These are phyloP conservation scores for Crioceris asparagi DNA, from an alignment of 2,888 invertebrate genomes.

Conservation along the genomic window DNA sequence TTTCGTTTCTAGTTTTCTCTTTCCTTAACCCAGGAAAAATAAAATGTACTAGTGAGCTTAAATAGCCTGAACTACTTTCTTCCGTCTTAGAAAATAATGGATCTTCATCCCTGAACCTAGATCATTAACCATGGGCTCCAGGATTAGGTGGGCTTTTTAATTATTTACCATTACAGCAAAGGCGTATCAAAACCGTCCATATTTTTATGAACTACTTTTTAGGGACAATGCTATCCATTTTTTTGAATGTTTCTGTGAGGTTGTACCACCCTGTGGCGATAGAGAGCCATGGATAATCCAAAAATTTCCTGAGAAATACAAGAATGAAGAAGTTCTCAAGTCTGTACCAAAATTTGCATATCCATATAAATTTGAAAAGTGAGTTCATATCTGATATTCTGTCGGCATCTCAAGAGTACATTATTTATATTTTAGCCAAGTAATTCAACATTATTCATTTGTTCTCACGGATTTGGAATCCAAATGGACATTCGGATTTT, in stretches of 20 bases:
- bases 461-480: constrained; percentile 91
- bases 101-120: no score
- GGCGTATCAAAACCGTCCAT: no score
- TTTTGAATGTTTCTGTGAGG: constrained; percentile 77
- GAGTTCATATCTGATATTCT: constrained; percentile 1
- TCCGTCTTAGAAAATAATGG: no score
- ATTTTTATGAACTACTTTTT: no score
- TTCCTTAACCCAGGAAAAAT: no score
- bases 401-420: neutral
- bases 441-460: constrained; percentile 92
- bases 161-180: no score
- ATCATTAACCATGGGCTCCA: constrained; percentile 12
- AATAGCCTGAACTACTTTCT: no score
- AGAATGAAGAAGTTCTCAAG: constrained; percentile 74
- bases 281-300: constrained; percentile 63
- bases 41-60: no score
- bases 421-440: constrained; percentile 44
- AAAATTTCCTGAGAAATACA: constrained; percentile 75
- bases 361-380: constrained; percentile 73
- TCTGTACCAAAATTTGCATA: constrained; percentile 87
- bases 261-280: constrained; percentile 55
- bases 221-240: constrained; percentile 71
- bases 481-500: constrained; percentile 96
- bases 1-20: no score
- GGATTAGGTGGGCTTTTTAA: constrained; percentile 2